Conservation (phyloP, 1,140 invertebrate species). For the Bicyclus anynana region DNA sequence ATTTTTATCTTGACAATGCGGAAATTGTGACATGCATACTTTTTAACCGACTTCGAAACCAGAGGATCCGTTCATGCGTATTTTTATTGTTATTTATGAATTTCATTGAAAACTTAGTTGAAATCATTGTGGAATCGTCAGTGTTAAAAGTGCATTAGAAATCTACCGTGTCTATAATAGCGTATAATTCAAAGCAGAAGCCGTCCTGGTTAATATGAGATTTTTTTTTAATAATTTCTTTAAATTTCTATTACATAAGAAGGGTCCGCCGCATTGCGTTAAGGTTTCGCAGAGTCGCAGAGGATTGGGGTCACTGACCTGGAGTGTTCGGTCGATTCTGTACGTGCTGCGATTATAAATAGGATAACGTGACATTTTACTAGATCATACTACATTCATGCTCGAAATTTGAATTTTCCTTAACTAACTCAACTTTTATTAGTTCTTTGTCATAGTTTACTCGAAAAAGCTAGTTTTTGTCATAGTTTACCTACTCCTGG, state of each 20-base stretch:
- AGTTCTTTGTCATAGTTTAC: too few species aligned
- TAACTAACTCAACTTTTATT: too few species aligned
- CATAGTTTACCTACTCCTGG: too few species aligned
- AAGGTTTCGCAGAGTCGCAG: not conserved
- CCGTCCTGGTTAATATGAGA: too few species aligned
- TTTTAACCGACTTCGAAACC: not conserved
- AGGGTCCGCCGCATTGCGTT: slow-evolving; percentile 16
- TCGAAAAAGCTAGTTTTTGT: too few species aligned
- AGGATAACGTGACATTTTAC: slow-evolving; percentile 19
- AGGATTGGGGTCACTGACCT: slow-evolving; percentile 21
- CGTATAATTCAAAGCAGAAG: too few species aligned
- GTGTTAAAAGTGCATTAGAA: too few species aligned
- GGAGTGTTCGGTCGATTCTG: slow-evolving; percentile 15
- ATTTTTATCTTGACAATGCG: not conserved
- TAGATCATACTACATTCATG: not conserved
- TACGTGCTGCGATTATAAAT: slow-evolving; percentile 19
- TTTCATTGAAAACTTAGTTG: too few species aligned
- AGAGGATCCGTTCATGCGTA: not conserved
- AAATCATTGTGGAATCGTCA: too few species aligned
- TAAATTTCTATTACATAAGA: slow-evolving; percentile 10
- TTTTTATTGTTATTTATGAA: too few species aligned
- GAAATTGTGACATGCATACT: not conserved
- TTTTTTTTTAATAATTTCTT: too few species aligned
- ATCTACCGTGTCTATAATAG: too few species aligned
- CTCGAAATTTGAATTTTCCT: not conserved